Base-by-base conservation (phyloP, 2,888 invertebrate genomes). In the Drosophila gaucha region DNA sequence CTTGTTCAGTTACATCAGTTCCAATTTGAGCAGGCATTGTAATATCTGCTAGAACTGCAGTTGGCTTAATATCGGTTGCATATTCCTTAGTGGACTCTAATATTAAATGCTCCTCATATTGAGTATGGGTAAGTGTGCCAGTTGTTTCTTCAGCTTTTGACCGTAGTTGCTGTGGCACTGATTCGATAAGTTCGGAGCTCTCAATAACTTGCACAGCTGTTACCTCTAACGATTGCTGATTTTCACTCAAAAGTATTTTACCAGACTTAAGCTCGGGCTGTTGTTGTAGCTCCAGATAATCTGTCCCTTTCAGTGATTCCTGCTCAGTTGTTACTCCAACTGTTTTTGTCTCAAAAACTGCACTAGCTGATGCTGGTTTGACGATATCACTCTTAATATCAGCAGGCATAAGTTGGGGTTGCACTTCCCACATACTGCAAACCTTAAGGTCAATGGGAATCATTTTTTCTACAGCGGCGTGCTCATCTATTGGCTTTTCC, bases 401-500 rank as follows among this genome's bases (percentile, higher is more conserved):
- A 52, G 90, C 91, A 5, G 93, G 88, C 73, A 92, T 92, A 62
- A 92, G 91, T 28, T 92, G 90, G 0, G 93, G 90, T 72, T 92
- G 92, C n/a, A 93, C 82, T 87, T 93, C 93, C 41, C 24, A 92
- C 88, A 87, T 73, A 30, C 65, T 74, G 4, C 79, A 79, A 24
- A 92, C 92, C 86, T 92, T 93, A 0, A 94, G 80, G n/a, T 92
- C 88, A 67, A 92, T 91, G 0, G 91, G 89, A 12, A 91, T 84
- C 78, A 90, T 59, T 10, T 72, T 52, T 46, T 74, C 50, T 3
- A 44, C 54, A 1, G 90, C 90, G 2, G 22, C 41, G 44, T 90
- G 88, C 8, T 70, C 52, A 12, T 92, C 90, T 10, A 85, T 86
- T 76, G 88, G 90, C 44, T 88, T 82, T 14, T 92, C 22, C 3